Evolutionary conservation across 2,888 invertebrate genomes (phyloP), one percentile per base, ranked within the genome.

Genomic region (Agapostemon virescens): DNA sequence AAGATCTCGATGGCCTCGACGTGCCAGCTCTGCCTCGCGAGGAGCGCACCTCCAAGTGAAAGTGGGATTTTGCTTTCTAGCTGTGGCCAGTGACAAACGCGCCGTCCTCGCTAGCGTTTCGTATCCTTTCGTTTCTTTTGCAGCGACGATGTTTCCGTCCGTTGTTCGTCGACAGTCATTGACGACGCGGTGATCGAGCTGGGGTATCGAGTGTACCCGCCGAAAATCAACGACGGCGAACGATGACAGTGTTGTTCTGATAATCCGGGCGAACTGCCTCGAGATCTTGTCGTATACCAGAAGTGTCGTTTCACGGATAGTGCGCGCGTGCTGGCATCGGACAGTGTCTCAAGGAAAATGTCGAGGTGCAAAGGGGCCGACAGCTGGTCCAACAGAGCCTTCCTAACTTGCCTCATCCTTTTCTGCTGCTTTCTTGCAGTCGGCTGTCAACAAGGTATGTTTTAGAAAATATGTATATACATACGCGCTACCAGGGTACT

Each of bases 41-140:
- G 85, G 83, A 87, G 86, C 85, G 77, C 85, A 86, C 80, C 74
- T 77, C 86, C 81, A 81, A 92, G 92, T 92, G 92, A 92, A 92
- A 92, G 92, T 92, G 88, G 89, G 89, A 92, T 92, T 92, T 92
- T 92, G 92, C 92, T 92, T 92, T 92, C 92, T 92, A 92, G 88
- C 89, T 89, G 83, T 77, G 69, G 83, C 80, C 87, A 87, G 87
- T 87, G 81, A 82, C 85, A 85, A 87, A 55, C 88, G 84, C 72
- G 84, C 81, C 82, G 84, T 81, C 79, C 63, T 74, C 86, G 87
- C 77, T 79, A 73, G 76, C 74, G 79, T 79, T 42, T 75, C 40
- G 61, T 74, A 7, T 30, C 30, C 2, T 30, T 58, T 58, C 2
- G 26, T 17, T 81, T 72, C 52, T 64, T 15, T 26, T 69, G 70